Percentiles rank a stretch among this genome's conserved stretches.
These are phyloP conservation scores for Chroicocephalus ridibundus DNA, from an alignment of 2,113 vertebrate species.

Conservation along the genomic window DNA sequence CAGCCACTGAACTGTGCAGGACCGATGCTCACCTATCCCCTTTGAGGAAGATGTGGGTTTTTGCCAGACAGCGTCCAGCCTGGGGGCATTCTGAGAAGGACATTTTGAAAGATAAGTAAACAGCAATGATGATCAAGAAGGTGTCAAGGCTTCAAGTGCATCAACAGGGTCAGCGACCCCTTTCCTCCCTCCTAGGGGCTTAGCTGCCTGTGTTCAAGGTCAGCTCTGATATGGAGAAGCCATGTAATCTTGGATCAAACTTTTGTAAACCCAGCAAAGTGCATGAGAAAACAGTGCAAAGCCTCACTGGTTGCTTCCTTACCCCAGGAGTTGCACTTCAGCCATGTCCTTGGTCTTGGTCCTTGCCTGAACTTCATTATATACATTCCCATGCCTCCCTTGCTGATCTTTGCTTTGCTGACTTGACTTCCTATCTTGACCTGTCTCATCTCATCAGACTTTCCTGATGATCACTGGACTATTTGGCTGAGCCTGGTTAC, in stretches of 20 bases:
- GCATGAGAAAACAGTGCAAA: background rate
- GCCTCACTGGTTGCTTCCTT: background rate
- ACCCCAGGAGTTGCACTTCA: background rate
- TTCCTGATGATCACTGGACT: background rate
- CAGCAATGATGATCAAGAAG: fast-evolving
- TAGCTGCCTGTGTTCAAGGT: background rate
- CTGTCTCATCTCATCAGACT: background rate
- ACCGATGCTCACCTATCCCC: fast-evolving
- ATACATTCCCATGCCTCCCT: background rate
- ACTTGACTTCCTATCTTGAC: background rate
- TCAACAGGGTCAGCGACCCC: background rate
- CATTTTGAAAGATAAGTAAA: background rate
- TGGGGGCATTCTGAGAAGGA: background rate
- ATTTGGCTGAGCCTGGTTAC: background rate
- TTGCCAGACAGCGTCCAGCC: fast-evolving
- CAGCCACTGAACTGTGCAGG: background rate
- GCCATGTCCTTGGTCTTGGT: background rate
- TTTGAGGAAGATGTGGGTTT: background rate
- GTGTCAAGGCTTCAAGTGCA: background rate
- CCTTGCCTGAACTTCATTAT: background rate
- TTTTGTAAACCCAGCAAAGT: background rate
- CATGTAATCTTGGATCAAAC: background rate
- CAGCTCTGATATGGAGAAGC: background rate
- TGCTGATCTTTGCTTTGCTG: background rate
- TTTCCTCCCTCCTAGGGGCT: background rate